Base-by-base conservation (phyloP, 2,888 invertebrate genomes). In the Xylota segnis region DNA sequence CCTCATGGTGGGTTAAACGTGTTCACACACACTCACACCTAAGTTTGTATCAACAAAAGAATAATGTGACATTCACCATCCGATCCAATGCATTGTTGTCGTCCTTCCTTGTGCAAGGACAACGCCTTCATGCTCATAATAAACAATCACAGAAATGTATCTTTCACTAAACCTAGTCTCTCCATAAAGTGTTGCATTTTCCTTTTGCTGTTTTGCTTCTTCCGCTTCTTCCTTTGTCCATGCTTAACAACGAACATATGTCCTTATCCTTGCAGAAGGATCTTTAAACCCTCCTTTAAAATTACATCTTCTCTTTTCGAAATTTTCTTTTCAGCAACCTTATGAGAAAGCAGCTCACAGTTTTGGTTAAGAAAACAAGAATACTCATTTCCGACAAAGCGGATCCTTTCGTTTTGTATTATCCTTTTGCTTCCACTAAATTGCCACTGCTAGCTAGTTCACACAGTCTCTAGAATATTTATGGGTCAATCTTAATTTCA, bases 401-500 rank as follows among this genome's bases (percentile, higher is more conserved):
- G 50, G 47, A 61, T 58, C 63, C 70, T 68, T 74, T 32, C 32
- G 47, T 59, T 61, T n/a, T 52, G 59, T 52, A 45, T 65, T 75
- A 61, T 82, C 45, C 37, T 65, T 43, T 59, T 56, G 27, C 59
- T 72, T 32, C 59, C 54, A 77, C 59, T 45, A 59, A 72, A 66
- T 72, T 71, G 59, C 54, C 54, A 79, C 47, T 56, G 37, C 32
- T 68, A 58, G 37, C 14, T 14, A 50, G 50, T 74, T 14, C 12
- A 10, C 63, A 56, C 16, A 40, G 77, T 83, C 54, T 47, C 78
- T 83, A 23, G 71, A 79, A 84, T 79, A 84, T 84, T 84, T 79
- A 84, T 84, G 84, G 79, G 79, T 79, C 84, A 84, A 79, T 84
- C 84, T 76, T 84, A 84, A 84, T 84, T 84, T 81, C 79, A 71